Conservation (phyloP, 2,888 invertebrate genomes). For the Caenorhabditis imperialis region DNA sequence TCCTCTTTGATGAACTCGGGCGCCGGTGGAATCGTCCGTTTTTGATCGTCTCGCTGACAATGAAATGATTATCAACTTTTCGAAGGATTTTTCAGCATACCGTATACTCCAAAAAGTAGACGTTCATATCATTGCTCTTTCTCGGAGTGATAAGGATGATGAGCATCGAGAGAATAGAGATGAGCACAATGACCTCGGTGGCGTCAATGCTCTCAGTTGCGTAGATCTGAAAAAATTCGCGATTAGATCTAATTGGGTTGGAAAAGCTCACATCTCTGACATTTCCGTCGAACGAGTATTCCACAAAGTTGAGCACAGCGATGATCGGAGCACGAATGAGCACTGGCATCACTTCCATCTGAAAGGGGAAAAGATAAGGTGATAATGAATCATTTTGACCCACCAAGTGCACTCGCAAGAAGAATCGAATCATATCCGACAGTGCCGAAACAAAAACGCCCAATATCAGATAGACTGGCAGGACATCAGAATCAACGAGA, state of each 20-base stretch:
- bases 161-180: conserved; percentile 25
- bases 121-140: conserved; percentile 39
- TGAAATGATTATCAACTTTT: not conserved
- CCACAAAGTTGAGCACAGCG: conserved; percentile 11
- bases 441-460: conserved; percentile 19
- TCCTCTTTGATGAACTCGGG: conserved; percentile 16
- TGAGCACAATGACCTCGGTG: conserved; percentile 2
- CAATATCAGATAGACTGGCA: conserved; percentile 3
- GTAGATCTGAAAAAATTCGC: conserved; percentile 14
- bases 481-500: not conserved
- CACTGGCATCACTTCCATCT: conserved; percentile 43
- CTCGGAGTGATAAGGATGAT: conserved; percentile 25
- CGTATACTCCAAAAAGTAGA: conserved; percentile 31
- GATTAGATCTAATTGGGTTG: not conserved
- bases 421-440: conserved; percentile 28
- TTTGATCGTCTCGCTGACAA: conserved; percentile 21
- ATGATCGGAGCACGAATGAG: conserved; percentile 23
- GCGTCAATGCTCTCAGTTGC: conserved; percentile 7
- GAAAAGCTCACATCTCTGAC: conserved; percentile 5
- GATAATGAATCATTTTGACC: not conserved
- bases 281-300: conserved; percentile 39
- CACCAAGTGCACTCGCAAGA: conserved; percentile 26
- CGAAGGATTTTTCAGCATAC: conserved; percentile 1
- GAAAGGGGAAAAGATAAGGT: no score
- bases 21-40: conserved; percentile 17